These are phyloP conservation scores for Balaenoptera acutorostrata DNA, from an alignment of 2,113 vertebrate species.

Conservation along the genomic window DNA sequence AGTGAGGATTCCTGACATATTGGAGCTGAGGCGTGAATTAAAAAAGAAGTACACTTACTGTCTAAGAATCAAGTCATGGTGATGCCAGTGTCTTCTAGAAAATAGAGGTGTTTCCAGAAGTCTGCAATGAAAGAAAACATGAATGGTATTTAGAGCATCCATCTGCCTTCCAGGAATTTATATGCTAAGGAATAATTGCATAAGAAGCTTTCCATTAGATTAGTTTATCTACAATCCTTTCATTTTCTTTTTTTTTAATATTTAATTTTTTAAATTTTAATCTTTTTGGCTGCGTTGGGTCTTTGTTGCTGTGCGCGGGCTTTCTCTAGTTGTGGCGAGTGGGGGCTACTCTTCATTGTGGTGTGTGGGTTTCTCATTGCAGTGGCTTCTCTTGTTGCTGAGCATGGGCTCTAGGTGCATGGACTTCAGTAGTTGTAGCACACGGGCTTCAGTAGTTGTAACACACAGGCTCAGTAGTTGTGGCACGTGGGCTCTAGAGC, in stretches of 20 bases:
- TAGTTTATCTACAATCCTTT: background rate
- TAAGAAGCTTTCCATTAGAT: background rate
- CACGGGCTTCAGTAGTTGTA: no score
- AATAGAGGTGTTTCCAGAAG: background rate
- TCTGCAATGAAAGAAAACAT: background rate
- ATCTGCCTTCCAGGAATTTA: background rate
- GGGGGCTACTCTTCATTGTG: no score
- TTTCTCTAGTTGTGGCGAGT: no score
- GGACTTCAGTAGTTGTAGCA: no score
- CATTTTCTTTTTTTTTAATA: background rate
- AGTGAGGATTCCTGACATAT: background rate
- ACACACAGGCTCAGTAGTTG: no score
- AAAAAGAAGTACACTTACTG: background rate
- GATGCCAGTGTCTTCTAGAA: background rate
- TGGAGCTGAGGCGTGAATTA: background rate
- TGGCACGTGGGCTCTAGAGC: no score
- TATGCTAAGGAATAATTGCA: background rate
- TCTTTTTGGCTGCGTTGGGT: no score
- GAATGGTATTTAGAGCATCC: background rate
- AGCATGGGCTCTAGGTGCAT: no score
- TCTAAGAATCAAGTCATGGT: background rate
- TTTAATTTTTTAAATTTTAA: no score
- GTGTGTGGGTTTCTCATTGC: no score
- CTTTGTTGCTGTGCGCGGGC: no score
- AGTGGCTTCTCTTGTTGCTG: no score